Evolutionary conservation across 92 coral and sea anemone genomes (phyloP).

Genomic region (Phenganax stokvisi): DNA sequence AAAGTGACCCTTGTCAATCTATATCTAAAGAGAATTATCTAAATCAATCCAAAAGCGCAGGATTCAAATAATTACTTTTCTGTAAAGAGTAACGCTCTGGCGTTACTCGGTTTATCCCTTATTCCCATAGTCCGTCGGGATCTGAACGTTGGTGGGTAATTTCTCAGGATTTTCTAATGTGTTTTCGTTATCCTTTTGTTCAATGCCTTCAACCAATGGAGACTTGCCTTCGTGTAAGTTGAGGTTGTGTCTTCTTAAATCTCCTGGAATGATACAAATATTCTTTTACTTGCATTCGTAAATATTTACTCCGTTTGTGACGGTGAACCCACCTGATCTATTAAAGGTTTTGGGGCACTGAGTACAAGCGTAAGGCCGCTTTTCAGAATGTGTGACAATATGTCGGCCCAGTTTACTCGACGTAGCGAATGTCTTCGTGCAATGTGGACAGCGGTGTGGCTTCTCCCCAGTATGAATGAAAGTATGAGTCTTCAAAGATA

Average conservation of each 20-base stretch:
- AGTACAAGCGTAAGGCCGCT: slow-evolving; percentile 84
- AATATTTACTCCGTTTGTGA: too few relatives aligned
- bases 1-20: too few relatives aligned
- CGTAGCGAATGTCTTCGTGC: slow-evolving; percentile 97
- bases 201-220: slow-evolving; percentile 5
- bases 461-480: slow-evolving; percentile 98
- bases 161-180: background rate
- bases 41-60: too few relatives aligned
- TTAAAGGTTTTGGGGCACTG: slow-evolving; percentile 94
- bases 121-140: too few relatives aligned
- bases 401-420: slow-evolving; percentile 97
- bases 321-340: slow-evolving; percentile 80
- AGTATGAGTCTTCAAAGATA: slow-evolving; percentile 96
- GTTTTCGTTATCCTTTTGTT: background rate
- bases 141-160: background rate
- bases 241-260: slow-evolving; percentile 81
- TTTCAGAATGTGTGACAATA: slow-evolving; percentile 96
- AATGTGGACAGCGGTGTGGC: slow-evolving; percentile 98
- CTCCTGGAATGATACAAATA: slow-evolving; percentile 51
- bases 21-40: too few relatives aligned
- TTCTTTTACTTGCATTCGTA: background rate
- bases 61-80: too few relatives aligned
- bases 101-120: too few relatives aligned
- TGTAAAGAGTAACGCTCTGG: too few relatives aligned
- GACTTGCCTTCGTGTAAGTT: slow-evolving; percentile 73